Percentiles rank a stretch among this genome's conserved stretches.
These are phyloP conservation scores for Dasypogon diadema DNA, from an alignment of 2,888 invertebrate species.

Conservation along the genomic window DNA sequence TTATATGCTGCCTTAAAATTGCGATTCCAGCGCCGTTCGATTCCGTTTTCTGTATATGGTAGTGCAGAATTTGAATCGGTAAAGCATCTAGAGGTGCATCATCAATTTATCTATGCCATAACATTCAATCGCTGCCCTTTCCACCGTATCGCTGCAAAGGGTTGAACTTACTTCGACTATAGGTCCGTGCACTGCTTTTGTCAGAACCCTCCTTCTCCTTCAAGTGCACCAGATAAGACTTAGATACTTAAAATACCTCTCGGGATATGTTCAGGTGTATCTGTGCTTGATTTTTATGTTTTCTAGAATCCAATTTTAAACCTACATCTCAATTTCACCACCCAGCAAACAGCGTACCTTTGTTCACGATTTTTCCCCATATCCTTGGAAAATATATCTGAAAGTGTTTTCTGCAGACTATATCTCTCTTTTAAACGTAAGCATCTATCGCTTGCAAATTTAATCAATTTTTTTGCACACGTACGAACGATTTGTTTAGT, in stretches of 20 bases:
- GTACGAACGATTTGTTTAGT: not conserved
- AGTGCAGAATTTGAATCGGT: slow-evolving; percentile 8
- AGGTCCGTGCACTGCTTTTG: not conserved
- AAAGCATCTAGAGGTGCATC: not conserved
- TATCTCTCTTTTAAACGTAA: not conserved
- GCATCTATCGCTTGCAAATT: not conserved
- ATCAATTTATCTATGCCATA: slow-evolving; percentile 11
- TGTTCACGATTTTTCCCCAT: too few relatives aligned
- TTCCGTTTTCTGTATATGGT: not conserved
- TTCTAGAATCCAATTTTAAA: not conserved
- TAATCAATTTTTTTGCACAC: not conserved
- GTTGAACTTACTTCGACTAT: not conserved
- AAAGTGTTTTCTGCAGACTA: not conserved
- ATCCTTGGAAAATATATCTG: too few relatives aligned
- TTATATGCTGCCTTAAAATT: not conserved
- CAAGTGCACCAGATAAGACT: not conserved
- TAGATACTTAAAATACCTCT: not conserved
- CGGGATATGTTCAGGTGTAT: not conserved
- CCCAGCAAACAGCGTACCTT: not conserved
- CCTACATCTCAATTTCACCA: not conserved
- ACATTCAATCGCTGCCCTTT: slow-evolving; percentile 2
- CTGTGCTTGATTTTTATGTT: not conserved
- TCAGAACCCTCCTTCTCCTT: not conserved
- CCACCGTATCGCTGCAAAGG: not conserved
- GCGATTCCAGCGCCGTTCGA: slow-evolving; percentile 5